Percentiles rank a stretch among this genome's conserved stretches.
These are phyloP conservation scores for Eristalis arbustorum DNA, from an alignment of 2,888 invertebrate genomes.

Conservation along the genomic window DNA sequence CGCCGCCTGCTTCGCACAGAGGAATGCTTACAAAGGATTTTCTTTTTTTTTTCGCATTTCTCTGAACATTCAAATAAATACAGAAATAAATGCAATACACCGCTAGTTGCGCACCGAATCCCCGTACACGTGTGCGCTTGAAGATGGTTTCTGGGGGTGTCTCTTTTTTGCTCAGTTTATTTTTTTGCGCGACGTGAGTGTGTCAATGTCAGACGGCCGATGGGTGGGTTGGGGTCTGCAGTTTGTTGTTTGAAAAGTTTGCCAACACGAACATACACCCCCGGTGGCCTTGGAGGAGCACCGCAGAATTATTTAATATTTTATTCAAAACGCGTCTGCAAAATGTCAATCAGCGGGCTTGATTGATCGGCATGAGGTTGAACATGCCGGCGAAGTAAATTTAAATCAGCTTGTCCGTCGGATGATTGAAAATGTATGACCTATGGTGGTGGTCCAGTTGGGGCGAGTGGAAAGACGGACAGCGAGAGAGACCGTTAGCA, in stretches of 20 bases:
- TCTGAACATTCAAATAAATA: not conserved
- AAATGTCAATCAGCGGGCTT: slow-evolving; percentile 28
- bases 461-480: not conserved
- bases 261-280: too few relatives aligned
- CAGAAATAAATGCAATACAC: not conserved
- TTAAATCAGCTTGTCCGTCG: not conserved
- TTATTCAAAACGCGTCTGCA: slow-evolving; percentile 17
- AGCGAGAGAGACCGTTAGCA: too few relatives aligned
- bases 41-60: not conserved
- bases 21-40: not conserved
- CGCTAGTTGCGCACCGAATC: not conserved
- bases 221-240: not conserved
- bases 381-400: not conserved
- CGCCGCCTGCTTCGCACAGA: not conserved
- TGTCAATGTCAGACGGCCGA: slow-evolving; percentile 32
- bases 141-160: not conserved
- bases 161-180: not conserved
- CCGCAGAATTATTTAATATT: slow-evolving; percentile 6
- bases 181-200: slow-evolving; percentile 17
- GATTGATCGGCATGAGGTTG: slow-evolving; percentile 26
- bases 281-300: not conserved
- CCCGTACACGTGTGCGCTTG: not conserved
- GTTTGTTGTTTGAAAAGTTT: not conserved
- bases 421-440: not conserved
- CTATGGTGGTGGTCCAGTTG: too few relatives aligned